Base-by-base conservation (phyloP, 1,140 invertebrate genomes). In the Drosophila sp. region DNA sequence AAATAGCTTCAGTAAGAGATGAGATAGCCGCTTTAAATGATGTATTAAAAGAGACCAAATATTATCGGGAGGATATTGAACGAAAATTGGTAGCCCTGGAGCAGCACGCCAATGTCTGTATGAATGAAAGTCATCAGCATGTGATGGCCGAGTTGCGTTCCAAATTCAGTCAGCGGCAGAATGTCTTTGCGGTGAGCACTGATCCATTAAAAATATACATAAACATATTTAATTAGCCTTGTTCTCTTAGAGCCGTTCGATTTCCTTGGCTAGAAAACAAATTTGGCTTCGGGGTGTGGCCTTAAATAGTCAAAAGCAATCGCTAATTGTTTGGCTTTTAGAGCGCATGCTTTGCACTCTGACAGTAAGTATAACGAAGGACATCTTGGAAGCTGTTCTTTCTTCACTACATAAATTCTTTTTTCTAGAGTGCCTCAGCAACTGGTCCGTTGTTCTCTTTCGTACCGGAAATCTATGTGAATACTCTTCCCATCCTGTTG, bases 381-480 rank as follows among this genome's bases (percentile, higher is more conserved):
- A 32, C 32, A 40, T 56, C 33, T 40, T 5, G 10, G 23, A 3
- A 3, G 23, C 1, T 17, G 17, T 17, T 17, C 17, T 17, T 27
- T 7, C 8, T 35, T 23, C 41, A 7, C 4, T 38, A 6, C 3
- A 10, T 25, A 30, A 41, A 2, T 11, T 4, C 11, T 4, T 6
- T 50, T 57, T 17, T 68, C n/a, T 27, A 90, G 86, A 86, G 10
- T 29, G 82, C 90, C 4, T 95, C 95, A 3, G 77, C 90, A n/a
- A 92, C 94, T 44, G 95, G 95, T 8, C 93, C 94, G 3, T 93
- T 97, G 35, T 97, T 97, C 91, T 94, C 94, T 7, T 97, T 97
- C 90, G 94, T 97, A 11, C 97, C 97, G 1, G 96, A 97, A 72
- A 96, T 96, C 84, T 97, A 97, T 89, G 93, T 97, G 5, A 92